A percentile compares a stretch with the other conserved stretches of the same genome.
Conservation (phyloP, 1,140 invertebrate species). For the Dendroctonus ponderosae region DNA sequence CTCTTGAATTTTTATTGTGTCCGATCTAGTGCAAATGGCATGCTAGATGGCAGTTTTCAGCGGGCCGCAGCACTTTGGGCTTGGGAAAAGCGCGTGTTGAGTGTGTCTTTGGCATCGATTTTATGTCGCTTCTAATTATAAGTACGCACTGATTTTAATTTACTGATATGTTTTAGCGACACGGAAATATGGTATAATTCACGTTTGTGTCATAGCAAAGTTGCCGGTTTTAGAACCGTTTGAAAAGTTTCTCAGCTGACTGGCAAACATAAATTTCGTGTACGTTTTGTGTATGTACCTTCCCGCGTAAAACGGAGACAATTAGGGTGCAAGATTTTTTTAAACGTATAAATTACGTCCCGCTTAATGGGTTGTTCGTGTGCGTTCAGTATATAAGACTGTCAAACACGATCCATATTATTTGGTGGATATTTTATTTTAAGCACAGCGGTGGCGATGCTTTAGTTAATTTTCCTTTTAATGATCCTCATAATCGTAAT, state of each 20-base stretch:
- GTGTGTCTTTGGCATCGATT: conserved; percentile 40
- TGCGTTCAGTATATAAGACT: too few species aligned
- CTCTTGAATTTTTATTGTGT: conserved; percentile 30
- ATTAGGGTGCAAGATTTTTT: too few species aligned
- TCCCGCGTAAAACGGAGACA: too few species aligned
- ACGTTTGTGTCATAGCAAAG: neutral
- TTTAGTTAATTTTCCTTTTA: too few species aligned
- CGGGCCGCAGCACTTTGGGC: conserved; percentile 21
- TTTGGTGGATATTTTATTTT: too few species aligned
- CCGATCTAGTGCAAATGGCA: conserved; percentile 33
- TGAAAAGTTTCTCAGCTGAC: neutral
- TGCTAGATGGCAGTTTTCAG: conserved; percentile 38
- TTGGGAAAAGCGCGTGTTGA: conserved; percentile 34
- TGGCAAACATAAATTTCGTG: neutral
- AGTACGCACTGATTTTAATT: conserved; percentile 35
- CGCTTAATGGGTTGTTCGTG: too few species aligned
- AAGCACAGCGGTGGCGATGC: too few species aligned
- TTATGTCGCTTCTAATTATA: conserved; percentile 30
- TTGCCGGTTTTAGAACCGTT: neutral
- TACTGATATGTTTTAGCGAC: conserved; percentile 23
- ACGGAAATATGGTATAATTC: conserved; percentile 26
- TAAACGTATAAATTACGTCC: too few species aligned
- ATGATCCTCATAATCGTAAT: too few species aligned
- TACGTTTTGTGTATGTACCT: neutral
- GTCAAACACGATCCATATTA: too few species aligned